A percentile compares a stretch with the other conserved stretches of the same genome.
Conservation (phyloP, 2,888 invertebrate species). For the Ophion obscuratus region DNA sequence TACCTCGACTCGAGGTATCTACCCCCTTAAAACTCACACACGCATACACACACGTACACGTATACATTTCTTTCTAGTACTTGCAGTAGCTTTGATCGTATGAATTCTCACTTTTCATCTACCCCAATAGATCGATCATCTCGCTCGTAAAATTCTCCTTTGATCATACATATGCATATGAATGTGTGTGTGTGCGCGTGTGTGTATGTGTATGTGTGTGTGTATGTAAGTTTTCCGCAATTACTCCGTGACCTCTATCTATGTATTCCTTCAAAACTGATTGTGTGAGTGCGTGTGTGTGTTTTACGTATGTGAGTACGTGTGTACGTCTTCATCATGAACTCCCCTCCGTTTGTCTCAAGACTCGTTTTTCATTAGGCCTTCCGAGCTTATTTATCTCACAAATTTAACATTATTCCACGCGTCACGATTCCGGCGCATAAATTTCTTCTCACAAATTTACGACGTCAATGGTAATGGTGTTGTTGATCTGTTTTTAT, state of each 20-base stretch:
- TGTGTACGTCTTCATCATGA: neutral
- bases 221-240: slow-evolving; percentile 30
- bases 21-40: too few species aligned
- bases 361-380: slow-evolving; percentile 58
- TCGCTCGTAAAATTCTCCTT: slow-evolving; percentile 12
- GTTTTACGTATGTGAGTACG: slow-evolving; percentile 10
- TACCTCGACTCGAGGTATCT: too few species aligned
- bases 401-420: slow-evolving; percentile 39
- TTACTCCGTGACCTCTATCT: slow-evolving; percentile 34
- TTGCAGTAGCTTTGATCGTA: neutral
- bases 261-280: neutral
- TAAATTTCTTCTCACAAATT: neutral
- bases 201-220: slow-evolving; percentile 35
- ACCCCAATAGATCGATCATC: neutral
- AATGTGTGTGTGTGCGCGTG: slow-evolving; percentile 27
- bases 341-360: slow-evolving; percentile 70
- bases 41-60: too few species aligned
- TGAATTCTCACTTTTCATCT: too few species aligned
- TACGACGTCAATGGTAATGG: neutral
- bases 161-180: neutral
- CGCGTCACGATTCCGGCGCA: neutral
- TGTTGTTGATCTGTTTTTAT: neutral
- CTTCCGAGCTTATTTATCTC: slow-evolving; percentile 40
- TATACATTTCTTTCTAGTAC: neutral
- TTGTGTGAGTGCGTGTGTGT: too few species aligned